phyloP scores from a whole-genome alignment of 1,140 invertebrate genomes.

The Listronotus oregonensis region DNA sequence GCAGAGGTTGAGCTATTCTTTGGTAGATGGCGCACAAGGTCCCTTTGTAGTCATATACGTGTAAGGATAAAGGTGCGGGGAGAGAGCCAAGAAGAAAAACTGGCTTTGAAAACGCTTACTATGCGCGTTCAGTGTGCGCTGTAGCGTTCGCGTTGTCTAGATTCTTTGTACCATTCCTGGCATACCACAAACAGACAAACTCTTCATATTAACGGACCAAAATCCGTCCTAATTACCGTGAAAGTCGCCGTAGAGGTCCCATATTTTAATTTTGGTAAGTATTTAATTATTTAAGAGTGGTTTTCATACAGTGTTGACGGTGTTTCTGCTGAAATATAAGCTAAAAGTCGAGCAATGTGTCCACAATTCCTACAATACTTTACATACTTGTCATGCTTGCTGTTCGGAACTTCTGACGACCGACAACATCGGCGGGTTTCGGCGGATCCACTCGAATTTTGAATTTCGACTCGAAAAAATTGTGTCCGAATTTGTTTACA shows the following conservation, averaged over 20 bases:
- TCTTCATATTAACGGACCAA: conserved; percentile 76
- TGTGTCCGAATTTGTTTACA: conserved; percentile 18
- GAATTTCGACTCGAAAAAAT: conserved; percentile 32
- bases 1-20: not conserved
- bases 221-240: conserved; percentile 66
- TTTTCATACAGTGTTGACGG: conserved; percentile 62
- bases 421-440: conserved; percentile 47
- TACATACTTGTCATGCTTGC: conserved; percentile 77
- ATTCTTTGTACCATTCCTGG: conserved; percentile 94
- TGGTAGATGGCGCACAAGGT: not conserved
- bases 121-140: conserved; percentile 83
- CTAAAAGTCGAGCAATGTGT: conserved; percentile 73
- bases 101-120: conserved; percentile 61
- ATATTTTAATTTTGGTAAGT: conserved; percentile 70
- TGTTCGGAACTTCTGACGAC: conserved; percentile 51
- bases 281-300: conserved; percentile 59
- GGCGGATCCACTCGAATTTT: conserved; percentile 43
- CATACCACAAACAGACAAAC: conserved; percentile 87
- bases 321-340: conserved; percentile 62
- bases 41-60: not conserved
- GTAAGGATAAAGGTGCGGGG: not conserved
- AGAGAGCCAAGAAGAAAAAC: conserved; percentile 45
- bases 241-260: conserved; percentile 63
- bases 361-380: conserved; percentile 77
- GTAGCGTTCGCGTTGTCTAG: conserved; percentile 84